Evolutionary conservation across 2,797 vertebrate genomes (phyloP).

Genomic region (Galaxias olidus): DNA sequence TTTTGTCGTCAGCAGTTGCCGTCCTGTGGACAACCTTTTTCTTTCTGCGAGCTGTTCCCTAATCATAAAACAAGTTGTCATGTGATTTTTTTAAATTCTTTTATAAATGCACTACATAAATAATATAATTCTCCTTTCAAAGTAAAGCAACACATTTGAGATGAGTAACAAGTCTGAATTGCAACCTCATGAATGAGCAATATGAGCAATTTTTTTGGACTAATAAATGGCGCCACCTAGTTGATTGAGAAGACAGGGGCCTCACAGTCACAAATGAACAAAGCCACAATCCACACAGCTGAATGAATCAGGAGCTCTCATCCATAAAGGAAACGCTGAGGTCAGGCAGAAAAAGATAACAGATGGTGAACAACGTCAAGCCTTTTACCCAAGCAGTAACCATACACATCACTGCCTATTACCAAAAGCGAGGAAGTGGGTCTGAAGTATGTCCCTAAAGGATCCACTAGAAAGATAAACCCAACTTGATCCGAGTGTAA

Average conservation of each 20-base stretch:
- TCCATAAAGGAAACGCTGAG: slow-evolving; percentile 68
- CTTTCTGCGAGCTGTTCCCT: slow-evolving; percentile 96
- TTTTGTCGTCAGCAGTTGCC: slow-evolving; percentile 96
- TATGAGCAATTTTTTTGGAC: no score
- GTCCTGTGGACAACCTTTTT: slow-evolving; percentile 99
- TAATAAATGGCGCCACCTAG: slow-evolving; percentile 57
- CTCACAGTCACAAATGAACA: slow-evolving; percentile 38
- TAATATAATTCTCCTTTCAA: no score
- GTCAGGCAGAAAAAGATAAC: slow-evolving; percentile 55
- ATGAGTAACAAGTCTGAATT: no score
- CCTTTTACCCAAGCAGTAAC: slow-evolving; percentile 31
- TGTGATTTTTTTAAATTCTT: no score
- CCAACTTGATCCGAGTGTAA: slow-evolving; percentile 40
- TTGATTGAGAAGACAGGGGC: slow-evolving; percentile 19
- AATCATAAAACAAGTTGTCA: background rate
- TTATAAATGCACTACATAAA: no score
- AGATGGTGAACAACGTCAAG: slow-evolving; percentile 37
- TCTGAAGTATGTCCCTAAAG: no score
- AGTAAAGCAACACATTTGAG: no score
- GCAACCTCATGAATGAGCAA: no score
- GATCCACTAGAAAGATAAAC: no score
- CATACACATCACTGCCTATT: background rate
- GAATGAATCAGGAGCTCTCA: slow-evolving; percentile 15
- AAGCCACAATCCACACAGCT: slow-evolving; percentile 41
- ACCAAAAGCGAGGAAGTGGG: no score